Evolutionary conservation across 1,140 invertebrate genomes (phyloP).

Genomic region (Drosophila azteca): DNA sequence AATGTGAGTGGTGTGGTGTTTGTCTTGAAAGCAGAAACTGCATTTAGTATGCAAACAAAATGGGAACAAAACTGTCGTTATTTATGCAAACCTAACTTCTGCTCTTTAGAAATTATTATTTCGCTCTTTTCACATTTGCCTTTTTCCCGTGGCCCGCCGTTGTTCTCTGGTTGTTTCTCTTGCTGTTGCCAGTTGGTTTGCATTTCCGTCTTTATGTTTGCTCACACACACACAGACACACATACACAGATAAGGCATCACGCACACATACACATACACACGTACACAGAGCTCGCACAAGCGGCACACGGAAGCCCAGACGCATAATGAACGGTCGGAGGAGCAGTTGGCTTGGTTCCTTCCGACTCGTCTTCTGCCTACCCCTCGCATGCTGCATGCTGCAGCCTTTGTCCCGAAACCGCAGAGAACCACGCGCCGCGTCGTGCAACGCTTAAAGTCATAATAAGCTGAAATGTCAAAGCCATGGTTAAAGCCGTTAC

Average conservation of each 20-base stretch:
- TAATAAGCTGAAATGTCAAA: slow-evolving; percentile 20
- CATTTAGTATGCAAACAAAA: slow-evolving; percentile 73
- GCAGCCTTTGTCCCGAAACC: slow-evolving; percentile 13
- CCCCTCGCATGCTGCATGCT: slow-evolving; percentile 27
- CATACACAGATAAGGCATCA: slow-evolving; percentile 12
- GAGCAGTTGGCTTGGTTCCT: slow-evolving; percentile 67
- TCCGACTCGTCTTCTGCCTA: slow-evolving; percentile 52
- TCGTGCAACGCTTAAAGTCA: slow-evolving; percentile 1
- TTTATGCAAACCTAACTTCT: slow-evolving; percentile 80
- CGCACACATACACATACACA: slow-evolving; percentile 6
- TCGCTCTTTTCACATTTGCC: slow-evolving; percentile 55
- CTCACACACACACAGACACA: slow-evolving; percentile 31
- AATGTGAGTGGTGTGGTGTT: slow-evolving; percentile 24
- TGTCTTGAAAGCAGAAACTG: slow-evolving; percentile 52
- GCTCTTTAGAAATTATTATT: slow-evolving; percentile 81
- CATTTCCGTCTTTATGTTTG: slow-evolving; percentile 77
- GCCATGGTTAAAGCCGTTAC: slow-evolving; percentile 41
- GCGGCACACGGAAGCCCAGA: slow-evolving; percentile 26
- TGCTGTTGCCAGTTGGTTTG: slow-evolving; percentile 67
- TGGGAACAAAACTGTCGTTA: slow-evolving; percentile 72
- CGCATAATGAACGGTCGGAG: slow-evolving; percentile 58
- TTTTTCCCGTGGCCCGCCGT: slow-evolving; percentile 19
- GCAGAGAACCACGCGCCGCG: no score
- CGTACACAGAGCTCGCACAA: slow-evolving; percentile 3
- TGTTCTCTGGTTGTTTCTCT: slow-evolving; percentile 50